Conservation (phyloP, 2,888 invertebrate genomes). For the Dorcus hopei region DNA sequence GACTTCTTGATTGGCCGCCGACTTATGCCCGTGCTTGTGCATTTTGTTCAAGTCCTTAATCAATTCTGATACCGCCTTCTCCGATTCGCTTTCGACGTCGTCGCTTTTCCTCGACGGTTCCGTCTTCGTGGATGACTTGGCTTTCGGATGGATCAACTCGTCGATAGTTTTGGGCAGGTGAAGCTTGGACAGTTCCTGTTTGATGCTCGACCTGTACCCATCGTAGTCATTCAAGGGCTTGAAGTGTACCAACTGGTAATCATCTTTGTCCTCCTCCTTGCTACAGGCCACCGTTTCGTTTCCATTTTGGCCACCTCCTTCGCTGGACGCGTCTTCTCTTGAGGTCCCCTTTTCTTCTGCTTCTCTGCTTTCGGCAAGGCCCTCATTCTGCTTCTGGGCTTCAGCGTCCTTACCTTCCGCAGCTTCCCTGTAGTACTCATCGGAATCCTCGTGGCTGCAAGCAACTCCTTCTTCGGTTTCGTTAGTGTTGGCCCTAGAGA, state of each 20-base stretch:
- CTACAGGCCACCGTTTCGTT: conserved; percentile 17
- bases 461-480: background rate
- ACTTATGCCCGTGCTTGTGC: conserved; percentile 1
- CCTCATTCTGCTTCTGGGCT: no score
- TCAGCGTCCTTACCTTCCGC: background rate
- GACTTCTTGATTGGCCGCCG: background rate
- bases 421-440: background rate
- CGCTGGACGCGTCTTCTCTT: background rate
- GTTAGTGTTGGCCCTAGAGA: background rate
- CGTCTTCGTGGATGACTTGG: no score
- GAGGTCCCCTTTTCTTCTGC: no score
- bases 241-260: conserved; percentile 6
- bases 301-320: background rate
- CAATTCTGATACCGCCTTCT: background rate
- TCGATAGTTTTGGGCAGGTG: background rate
- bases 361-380: no score
- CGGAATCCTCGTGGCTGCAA: background rate
- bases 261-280: conserved; percentile 14
- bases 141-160: background rate
- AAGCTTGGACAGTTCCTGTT: conserved; percentile 6
- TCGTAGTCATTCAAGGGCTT: background rate
- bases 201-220: conserved; percentile 7
- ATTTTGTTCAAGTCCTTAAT: conserved; percentile 17
- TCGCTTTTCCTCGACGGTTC: no score
- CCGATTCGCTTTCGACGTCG: background rate